Percentiles rank a stretch among this genome's conserved stretches.
These are phyloP conservation scores for Flexamia atlantica DNA, from an alignment of 2,888 invertebrate genomes.

Conservation along the genomic window DNA sequence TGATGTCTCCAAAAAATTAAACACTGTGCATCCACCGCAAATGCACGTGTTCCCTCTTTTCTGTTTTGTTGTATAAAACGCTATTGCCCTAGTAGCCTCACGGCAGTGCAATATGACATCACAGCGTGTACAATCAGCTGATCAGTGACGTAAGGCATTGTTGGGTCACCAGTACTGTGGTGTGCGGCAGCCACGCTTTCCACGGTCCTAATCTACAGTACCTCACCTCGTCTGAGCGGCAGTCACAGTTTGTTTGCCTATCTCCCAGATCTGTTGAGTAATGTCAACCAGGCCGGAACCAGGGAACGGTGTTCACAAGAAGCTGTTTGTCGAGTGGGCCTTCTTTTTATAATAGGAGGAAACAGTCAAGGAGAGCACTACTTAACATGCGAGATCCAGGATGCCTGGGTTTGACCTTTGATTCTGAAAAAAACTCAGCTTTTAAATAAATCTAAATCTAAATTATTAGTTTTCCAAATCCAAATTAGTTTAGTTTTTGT, in stretches of 20 bases:
- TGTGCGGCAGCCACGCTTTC: conserved; percentile 8
- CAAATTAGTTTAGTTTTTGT: no score
- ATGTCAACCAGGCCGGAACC: conserved; percentile 28
- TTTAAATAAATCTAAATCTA: no score
- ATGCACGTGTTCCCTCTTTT: no score
- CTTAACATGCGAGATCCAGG: no score
- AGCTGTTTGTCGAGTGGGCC: background rate
- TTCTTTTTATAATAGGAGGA: no score
- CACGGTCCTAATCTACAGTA: background rate
- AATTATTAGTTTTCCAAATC: no score
- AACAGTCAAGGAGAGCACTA: no score
- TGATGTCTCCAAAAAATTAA: no score
- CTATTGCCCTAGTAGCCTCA: background rate
- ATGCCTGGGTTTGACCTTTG: no score
- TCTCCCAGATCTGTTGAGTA: conserved; percentile 29
- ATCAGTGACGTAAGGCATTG: conserved; percentile 23
- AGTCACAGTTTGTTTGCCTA: conserved; percentile 19
- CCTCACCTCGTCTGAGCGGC: background rate
- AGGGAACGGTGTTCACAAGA: conserved; percentile 13
- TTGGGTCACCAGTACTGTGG: background rate
- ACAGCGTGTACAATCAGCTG: conserved; percentile 35
- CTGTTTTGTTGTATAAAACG: background rate
- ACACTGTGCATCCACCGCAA: no score
- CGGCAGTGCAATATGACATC: background rate
- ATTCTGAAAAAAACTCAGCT: no score